Conservation (phyloP, 2,888 invertebrate genomes). For the Ellobium chinense region DNA sequence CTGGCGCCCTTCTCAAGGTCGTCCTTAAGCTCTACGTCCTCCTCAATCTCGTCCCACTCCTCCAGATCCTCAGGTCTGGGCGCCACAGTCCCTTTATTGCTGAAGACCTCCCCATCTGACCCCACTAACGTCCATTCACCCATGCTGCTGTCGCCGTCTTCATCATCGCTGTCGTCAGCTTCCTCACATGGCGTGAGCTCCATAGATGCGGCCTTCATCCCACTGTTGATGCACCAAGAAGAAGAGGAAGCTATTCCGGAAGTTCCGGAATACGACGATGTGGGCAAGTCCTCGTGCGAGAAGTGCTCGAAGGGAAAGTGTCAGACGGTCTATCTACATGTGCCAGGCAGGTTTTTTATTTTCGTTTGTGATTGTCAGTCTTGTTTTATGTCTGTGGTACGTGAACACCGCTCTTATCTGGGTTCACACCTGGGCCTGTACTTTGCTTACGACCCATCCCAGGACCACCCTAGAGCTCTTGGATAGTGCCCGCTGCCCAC, state of each 20-base stretch:
- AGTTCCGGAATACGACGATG: constrained; percentile 53
- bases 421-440: too few species aligned
- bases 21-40: constrained; percentile 25
- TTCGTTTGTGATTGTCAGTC: neutral
- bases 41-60: constrained; percentile 27
- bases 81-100: neutral
- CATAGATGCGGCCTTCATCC: neutral
- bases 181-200: neutral
- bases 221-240: neutral
- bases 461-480: too few species aligned
- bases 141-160: constrained; percentile 10
- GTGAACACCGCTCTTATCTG: too few species aligned
- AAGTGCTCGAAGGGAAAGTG: constrained; percentile 55
- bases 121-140: neutral
- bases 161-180: constrained; percentile 26
- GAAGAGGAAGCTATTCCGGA: constrained; percentile 22
- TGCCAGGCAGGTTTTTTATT: constrained; percentile 54
- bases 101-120: neutral
- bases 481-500: too few species aligned
- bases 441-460: too few species aligned
- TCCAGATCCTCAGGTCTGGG: constrained; percentile 16
- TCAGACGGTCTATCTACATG: constrained; percentile 53
- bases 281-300: constrained; percentile 51
- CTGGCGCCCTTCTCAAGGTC: neutral
- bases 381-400: neutral